phyloP scores from a whole-genome alignment of 2,888 invertebrate species.

The Rhamnusium bicolor region DNA sequence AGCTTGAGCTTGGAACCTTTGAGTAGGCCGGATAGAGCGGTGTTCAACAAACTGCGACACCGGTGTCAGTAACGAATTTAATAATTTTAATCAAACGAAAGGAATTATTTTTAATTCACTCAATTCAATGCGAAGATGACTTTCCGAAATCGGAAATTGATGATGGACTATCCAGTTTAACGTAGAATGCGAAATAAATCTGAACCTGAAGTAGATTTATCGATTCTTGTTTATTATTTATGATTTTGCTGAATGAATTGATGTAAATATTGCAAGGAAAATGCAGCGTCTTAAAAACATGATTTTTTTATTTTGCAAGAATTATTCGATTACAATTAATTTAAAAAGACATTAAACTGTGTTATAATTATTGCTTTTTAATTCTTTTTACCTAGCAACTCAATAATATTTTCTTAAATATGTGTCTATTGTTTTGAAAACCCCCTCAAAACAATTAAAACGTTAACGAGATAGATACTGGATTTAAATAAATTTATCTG shows the following conservation, averaged over 20 bases:
- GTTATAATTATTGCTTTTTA: too few species aligned
- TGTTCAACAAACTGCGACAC: constrained; percentile 54
- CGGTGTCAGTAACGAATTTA: constrained; percentile 54
- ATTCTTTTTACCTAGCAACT: too few species aligned
- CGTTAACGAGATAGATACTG: too few species aligned
- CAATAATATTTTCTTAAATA: too few species aligned
- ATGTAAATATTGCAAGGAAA: not conserved
- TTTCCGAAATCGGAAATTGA: constrained; percentile 37
- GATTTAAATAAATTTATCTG: too few species aligned
- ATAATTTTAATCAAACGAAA: constrained; percentile 39
- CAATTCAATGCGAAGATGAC: constrained; percentile 38
- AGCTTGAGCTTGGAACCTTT: constrained; percentile 21
- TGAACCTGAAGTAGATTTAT: not conserved
- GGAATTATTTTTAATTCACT: constrained; percentile 38
- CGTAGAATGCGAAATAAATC: not conserved
- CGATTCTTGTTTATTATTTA: constrained; percentile 18
- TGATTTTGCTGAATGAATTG: constrained; percentile 5
- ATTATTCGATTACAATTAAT: too few species aligned
- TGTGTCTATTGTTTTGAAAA: too few species aligned
- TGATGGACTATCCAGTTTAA: not conserved
- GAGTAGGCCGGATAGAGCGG: constrained; percentile 16
- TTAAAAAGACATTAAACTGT: too few species aligned
- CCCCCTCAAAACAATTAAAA: too few species aligned
- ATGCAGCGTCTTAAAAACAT: too few species aligned
- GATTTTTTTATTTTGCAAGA: not conserved